Evolutionary conservation across 2,888 invertebrate genomes (phyloP), one percentile per base, ranked within the genome.

Genomic region (Paralinhomoeus sp.): DNA sequence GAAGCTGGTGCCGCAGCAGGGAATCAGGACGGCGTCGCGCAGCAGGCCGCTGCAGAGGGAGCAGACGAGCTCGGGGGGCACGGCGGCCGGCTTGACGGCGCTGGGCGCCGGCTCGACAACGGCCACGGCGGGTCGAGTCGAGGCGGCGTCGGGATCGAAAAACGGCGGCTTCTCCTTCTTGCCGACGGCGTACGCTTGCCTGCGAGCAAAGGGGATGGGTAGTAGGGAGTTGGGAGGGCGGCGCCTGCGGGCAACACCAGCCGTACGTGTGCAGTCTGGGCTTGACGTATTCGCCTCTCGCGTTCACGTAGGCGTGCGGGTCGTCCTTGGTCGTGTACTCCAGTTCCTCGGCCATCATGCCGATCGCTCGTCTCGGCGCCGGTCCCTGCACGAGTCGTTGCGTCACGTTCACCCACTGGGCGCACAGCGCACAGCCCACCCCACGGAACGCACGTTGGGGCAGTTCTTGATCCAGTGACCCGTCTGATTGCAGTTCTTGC

Each of bases 381-480:
- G n/a, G n/a, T 39, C 53, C 44, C 60, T 60, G 51, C 51, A 59
- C 54, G 23, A 24, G 2, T 17, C 40, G 13, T 20, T 17, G 36
- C 20, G 3, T 20, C 20, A 9, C 15, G 13, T n/a, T n/a, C n/a
- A n/a, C n/a, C n/a, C n/a, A n/a, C n/a, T n/a, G n/a, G n/a, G n/a
- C n/a, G n/a, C n/a, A n/a, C n/a, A n/a, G n/a, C n/a, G n/a, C n/a
- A n/a, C n/a, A n/a, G n/a, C n/a, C n/a, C n/a, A n/a, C n/a, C n/a
- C n/a, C n/a, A n/a, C n/a, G n/a, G n/a, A n/a, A n/a, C 33, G 51
- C 49, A 60, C 58, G 57, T 56, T 47, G 44, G 87, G 85, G 64
- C 97, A 99, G 64, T 87, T 82, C 64, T 82, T 83, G 52, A 89
- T 89, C 84, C 85, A 93, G 67, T 97, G 97, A 1, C 97, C 97